These are phyloP conservation scores for Euthynnus affinis DNA, from an alignment of 2,797 vertebrate species.

Conservation along the genomic window DNA sequence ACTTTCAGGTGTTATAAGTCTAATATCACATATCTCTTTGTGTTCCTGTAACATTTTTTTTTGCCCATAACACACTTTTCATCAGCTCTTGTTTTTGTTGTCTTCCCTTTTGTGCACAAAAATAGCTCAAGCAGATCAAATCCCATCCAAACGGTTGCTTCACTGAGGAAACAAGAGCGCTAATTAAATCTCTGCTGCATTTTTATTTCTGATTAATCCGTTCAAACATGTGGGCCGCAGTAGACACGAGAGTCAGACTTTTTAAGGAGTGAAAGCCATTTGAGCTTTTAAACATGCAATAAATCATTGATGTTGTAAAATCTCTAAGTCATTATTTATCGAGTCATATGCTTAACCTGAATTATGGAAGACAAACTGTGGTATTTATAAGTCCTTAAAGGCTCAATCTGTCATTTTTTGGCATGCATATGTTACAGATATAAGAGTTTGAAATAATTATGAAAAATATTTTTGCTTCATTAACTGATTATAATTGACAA, in stretches of 20 bases:
- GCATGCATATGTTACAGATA: background rate
- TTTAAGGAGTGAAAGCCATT: background rate
- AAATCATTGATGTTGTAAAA: constrained; percentile 8
- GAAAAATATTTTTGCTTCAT: background rate
- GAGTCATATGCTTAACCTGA: constrained; percentile 10
- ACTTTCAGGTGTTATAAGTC: constrained; percentile 13
- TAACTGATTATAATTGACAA: background rate
- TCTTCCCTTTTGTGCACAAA: constrained; percentile 20
- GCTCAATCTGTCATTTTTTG: constrained; percentile 4
- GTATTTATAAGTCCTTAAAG: background rate
- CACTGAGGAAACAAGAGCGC: constrained; percentile 35
- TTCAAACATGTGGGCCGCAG: constrained; percentile 19
- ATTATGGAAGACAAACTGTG: constrained; percentile 20
- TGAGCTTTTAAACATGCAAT: constrained; percentile 3
- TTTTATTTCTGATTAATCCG: constrained; percentile 47
- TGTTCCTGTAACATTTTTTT: constrained; percentile 13
- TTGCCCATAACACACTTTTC: constrained; percentile 41
- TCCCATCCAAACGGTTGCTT: constrained; percentile 45
- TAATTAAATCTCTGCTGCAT: constrained; percentile 52
- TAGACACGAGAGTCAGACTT: background rate
- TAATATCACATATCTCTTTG: constrained; percentile 30
- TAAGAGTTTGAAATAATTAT: background rate
- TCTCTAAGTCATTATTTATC: constrained; percentile 23
- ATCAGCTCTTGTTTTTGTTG: background rate
- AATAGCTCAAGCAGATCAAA: constrained; percentile 40